Evolutionary conservation across 2,888 invertebrate species (phyloP).

Genomic region (Zygogramma bicolorata): DNA sequence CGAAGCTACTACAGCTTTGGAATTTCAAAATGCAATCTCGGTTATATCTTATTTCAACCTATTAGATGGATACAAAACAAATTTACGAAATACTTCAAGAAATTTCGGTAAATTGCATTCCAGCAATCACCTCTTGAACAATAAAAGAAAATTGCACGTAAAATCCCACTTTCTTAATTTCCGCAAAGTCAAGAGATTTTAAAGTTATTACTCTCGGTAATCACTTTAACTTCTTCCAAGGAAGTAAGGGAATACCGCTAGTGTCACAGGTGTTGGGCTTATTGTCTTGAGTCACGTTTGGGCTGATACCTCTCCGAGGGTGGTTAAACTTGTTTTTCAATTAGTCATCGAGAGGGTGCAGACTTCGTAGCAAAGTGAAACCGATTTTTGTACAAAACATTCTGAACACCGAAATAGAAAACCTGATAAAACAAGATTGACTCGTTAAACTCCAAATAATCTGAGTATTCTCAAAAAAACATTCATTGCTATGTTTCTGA

Average conservation of each 20-base stretch:
- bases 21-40: too few species aligned
- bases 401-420: too few species aligned
- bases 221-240: background rate
- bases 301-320: background rate
- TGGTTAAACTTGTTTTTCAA: background rate
- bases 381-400: too few species aligned
- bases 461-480: too few species aligned
- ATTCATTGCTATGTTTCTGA: too few species aligned
- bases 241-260: background rate
- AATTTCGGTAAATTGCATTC: background rate
- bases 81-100: background rate
- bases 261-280: background rate
- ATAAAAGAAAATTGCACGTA: background rate
- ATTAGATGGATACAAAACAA: background rate
- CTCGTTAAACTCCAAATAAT: too few species aligned
- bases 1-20: too few species aligned
- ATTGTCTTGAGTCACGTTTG: background rate
- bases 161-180: background rate
- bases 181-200: background rate
- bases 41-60: background rate
- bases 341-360: background rate
- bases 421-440: too few species aligned
- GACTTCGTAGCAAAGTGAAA: too few species aligned
- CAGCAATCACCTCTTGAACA: background rate
- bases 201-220: background rate